These are phyloP conservation scores for Athene cunicularia DNA, from an alignment of 2,113 vertebrate genomes.

Conservation along the genomic window DNA sequence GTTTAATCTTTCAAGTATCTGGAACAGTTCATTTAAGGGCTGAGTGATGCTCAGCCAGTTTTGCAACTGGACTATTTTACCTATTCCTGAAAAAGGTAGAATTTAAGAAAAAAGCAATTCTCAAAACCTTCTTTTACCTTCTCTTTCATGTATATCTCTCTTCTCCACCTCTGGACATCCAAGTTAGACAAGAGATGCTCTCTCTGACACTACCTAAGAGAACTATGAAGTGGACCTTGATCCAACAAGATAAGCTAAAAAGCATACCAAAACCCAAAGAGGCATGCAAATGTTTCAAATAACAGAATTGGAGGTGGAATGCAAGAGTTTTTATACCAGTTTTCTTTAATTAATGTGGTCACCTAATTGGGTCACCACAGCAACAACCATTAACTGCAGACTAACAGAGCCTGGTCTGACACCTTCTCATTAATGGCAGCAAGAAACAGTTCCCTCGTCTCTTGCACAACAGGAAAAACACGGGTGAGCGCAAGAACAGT, in stretches of 20 bases:
- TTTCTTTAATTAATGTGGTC: background rate
- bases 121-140: background rate
- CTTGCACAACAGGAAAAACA: background rate
- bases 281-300: background rate
- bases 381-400: background rate
- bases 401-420: fast-evolving
- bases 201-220: background rate
- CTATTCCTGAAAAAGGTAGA: background rate
- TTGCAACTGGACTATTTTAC: background rate
- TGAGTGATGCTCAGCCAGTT: background rate
- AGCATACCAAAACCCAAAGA: background rate
- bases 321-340: background rate
- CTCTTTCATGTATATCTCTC: background rate
- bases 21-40: background rate
- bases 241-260: background rate
- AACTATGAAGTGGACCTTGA: background rate
- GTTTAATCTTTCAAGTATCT: background rate
- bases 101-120: background rate
- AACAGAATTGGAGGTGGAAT: background rate
- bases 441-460: background rate
- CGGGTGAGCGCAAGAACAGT: background rate
- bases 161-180: background rate
- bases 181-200: background rate
- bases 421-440: background rate
- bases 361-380: background rate